Evolutionary conservation across 2,888 invertebrate species (phyloP), one percentile per base, ranked within the genome.

Genomic region (Lydus trimaculatus): DNA sequence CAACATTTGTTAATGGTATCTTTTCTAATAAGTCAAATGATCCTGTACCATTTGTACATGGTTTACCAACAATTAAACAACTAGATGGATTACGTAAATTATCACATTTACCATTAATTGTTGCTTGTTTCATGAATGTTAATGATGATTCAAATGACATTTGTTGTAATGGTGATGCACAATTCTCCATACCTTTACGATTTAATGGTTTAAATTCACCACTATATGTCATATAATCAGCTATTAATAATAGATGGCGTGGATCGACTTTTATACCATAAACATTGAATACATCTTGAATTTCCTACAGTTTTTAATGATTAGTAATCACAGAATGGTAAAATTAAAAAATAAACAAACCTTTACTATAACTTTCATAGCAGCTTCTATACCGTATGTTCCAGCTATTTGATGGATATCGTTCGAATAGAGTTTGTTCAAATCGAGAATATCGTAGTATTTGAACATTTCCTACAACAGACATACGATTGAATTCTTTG

Each of bases 151-250:
- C 99, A 82, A 98, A 99, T 0, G 96, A 96, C 95, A 99, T 99
- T 86, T 98, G 97, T 84, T 99, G 99, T 20, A 99, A 85, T 0
- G 98, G 97, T 0, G 99, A 99, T 0, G 96, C 89, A n/a, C 93
- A 94, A 61, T 91, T 90, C 76, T 93, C 93, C 91, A 99, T 96
- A 9, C 97, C 96, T 77, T 90, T 91, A 28, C 99, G 89, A 83
- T 94, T 99, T 85, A 99, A 91, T 0, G 99, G 94, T 79, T 93
- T 92, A 81, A 94, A 97, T 0, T 88, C 87, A 0, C 99, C 99
- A 79, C 94, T 94, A 78, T 91, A 96, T 0, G 98, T 99, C 99
- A 99, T 99, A 83, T 98, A 99, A 86, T 99, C 99, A 0, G 99
- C 95, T 64, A 99, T 91, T 6, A 99, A 87, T 0, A 92, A 91